Evolutionary conservation across 2,113 vertebrate genomes (phyloP).

Genomic region (Peromyscus californicus): DNA sequence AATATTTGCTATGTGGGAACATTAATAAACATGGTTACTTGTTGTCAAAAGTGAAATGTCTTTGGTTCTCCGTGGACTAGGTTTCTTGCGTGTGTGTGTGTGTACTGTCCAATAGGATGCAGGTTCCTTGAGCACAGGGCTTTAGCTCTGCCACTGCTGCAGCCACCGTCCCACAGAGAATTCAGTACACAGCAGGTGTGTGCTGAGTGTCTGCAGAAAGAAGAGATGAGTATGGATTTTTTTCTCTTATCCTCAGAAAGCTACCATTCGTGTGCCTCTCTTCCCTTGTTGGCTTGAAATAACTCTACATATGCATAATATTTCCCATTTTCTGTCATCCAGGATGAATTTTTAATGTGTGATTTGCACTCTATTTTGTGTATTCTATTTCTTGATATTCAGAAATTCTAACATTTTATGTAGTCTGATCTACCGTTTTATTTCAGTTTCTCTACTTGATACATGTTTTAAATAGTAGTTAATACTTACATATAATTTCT

Average conservation of each 20-base stretch:
- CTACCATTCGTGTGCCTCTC: not conserved
- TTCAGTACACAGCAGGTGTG: accelerated
- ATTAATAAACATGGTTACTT: not conserved
- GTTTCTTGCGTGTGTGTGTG: too few relatives aligned
- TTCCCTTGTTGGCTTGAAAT: constrained; percentile 23
- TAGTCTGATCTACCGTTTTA: constrained; percentile 27
- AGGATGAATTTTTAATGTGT: constrained; percentile 33
- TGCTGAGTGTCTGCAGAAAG: not conserved
- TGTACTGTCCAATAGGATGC: too few relatives aligned
- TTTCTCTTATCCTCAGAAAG: not conserved
- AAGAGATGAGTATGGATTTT: not conserved
- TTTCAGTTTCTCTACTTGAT: constrained; percentile 23
- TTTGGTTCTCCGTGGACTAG: not conserved
- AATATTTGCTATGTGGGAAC: constrained; percentile 23
- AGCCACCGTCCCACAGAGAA: not conserved
- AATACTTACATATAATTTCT: not conserved
- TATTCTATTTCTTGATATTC: constrained; percentile 37
- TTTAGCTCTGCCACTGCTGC: not conserved
- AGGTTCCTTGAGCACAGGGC: not conserved
- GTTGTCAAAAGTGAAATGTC: not conserved
- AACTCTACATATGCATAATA: not conserved
- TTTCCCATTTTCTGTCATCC: constrained; percentile 1
- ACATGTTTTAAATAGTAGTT: constrained; percentile 46
- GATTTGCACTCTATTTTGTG: constrained; percentile 48
- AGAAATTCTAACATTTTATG: constrained; percentile 10